phyloP scores from a whole-genome alignment of 2,797 vertebrate species.

The Coluber constrictor region DNA sequence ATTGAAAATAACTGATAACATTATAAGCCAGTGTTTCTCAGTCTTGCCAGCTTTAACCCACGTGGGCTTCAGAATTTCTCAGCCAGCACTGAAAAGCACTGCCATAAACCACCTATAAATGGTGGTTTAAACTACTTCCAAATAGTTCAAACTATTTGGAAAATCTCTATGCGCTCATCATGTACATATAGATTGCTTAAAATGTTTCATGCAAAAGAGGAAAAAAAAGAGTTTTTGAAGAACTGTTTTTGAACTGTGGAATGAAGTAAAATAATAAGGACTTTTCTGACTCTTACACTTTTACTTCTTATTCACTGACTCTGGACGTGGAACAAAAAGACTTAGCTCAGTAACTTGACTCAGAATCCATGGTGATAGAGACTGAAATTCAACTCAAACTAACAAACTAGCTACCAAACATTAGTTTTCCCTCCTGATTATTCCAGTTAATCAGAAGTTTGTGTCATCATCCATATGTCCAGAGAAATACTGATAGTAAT shows the following conservation, averaged over 20 bases:
- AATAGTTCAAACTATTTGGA: not conserved
- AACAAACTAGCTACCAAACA: not conserved
- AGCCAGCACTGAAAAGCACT: not conserved
- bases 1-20: not conserved
- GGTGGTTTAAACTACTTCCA: too few species aligned
- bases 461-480: not conserved
- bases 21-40: not conserved
- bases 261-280: not conserved
- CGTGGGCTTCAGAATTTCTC: not conserved
- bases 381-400: slow-evolving; percentile 3
- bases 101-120: not conserved
- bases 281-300: not conserved
- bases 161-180: not conserved
- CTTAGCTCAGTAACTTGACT: not conserved
- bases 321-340: not conserved
- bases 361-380: not conserved
- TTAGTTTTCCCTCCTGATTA: not conserved
- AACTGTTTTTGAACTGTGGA: not conserved
- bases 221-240: not conserved
- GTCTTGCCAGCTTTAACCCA: not conserved
- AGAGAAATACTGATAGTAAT: not conserved
- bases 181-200: not conserved
- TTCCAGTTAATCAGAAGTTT: not conserved
- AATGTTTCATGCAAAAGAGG: not conserved
- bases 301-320: slow-evolving; percentile 5